Conservation (phyloP, 2,113 vertebrate species). For the Verasper variegatus region DNA sequence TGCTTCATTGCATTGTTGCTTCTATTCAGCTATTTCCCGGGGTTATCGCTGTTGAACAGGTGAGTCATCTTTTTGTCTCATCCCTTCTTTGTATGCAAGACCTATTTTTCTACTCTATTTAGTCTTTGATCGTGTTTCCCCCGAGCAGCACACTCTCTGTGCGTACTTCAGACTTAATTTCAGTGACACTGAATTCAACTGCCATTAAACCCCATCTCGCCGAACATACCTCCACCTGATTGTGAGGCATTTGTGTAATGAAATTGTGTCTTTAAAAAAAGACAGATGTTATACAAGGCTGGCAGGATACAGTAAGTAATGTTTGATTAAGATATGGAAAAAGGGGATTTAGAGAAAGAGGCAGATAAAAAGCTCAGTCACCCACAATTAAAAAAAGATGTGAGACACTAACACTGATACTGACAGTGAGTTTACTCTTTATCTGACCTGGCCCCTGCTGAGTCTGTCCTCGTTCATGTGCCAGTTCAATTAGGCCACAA, state of each 20-base stretch:
- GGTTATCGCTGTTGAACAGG: neutral
- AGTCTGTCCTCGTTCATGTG: conserved; percentile 14
- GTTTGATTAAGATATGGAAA: neutral
- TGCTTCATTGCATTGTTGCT: neutral
- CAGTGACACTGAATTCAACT: neutral
- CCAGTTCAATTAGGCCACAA: conserved; percentile 26
- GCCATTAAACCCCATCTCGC: neutral
- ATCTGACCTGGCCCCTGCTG: conserved; percentile 1
- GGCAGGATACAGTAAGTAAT: neutral
- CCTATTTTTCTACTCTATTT: neutral
- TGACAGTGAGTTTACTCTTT: conserved; percentile 6
- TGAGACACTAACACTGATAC: conserved; percentile 1
- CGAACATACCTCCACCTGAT: too few relatives aligned
- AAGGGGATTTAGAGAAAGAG: neutral
- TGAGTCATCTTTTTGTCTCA: neutral
- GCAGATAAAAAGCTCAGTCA: conserved; percentile 3
- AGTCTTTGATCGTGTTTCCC: neutral
- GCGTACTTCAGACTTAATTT: neutral
- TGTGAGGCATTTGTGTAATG: neutral
- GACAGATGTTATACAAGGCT: neutral
- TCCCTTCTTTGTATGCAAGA: neutral
- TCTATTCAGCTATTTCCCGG: neutral
- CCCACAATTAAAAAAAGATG: neutral
- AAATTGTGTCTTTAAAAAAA: neutral
- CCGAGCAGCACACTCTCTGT: neutral